These are phyloP conservation scores for Chouioia cunea DNA, from an alignment of 2,888 invertebrate genomes.

Conservation along the genomic window DNA sequence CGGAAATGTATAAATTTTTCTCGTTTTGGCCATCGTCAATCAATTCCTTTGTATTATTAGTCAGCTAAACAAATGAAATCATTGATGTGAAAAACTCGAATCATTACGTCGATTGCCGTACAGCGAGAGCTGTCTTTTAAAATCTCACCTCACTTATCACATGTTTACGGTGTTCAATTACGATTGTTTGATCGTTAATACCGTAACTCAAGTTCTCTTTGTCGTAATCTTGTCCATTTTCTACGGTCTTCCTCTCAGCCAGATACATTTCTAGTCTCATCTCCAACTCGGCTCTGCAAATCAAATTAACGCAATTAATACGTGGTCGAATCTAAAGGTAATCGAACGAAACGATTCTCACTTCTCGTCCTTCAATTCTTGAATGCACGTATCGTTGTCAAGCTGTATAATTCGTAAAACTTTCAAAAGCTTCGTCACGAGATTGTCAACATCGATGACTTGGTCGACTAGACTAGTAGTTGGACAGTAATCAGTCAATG, in stretches of 20 bases:
- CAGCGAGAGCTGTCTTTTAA: too few relatives aligned
- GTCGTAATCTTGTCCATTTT: constrained; percentile 54
- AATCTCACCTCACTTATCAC: constrained; percentile 57
- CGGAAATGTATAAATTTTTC: constrained; percentile 30
- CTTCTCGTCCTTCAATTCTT: constrained; percentile 76
- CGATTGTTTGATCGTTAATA: constrained; percentile 55
- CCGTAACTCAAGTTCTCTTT: constrained; percentile 54
- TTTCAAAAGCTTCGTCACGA: constrained; percentile 80
- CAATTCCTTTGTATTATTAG: constrained; percentile 42
- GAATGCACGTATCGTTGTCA: constrained; percentile 78
- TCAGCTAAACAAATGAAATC: constrained; percentile 32
- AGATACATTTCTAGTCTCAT: constrained; percentile 58
- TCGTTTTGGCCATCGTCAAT: constrained; percentile 39
- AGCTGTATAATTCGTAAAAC: constrained; percentile 80
- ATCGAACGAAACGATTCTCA: constrained; percentile 59
- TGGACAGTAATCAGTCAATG: constrained; percentile 71
- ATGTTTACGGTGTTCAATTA: constrained; percentile 59
- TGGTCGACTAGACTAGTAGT: constrained; percentile 78
- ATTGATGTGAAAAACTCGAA: background rate
- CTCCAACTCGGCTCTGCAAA: constrained; percentile 61
- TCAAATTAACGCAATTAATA: constrained; percentile 10
- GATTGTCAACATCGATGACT: constrained; percentile 81
- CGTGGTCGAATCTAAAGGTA: background rate
- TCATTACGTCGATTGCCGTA: too few relatives aligned
- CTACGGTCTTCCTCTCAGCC: constrained; percentile 57